phyloP scores from a whole-genome alignment of 2,888 invertebrate species.

The Temnothorax rugatulus region DNA sequence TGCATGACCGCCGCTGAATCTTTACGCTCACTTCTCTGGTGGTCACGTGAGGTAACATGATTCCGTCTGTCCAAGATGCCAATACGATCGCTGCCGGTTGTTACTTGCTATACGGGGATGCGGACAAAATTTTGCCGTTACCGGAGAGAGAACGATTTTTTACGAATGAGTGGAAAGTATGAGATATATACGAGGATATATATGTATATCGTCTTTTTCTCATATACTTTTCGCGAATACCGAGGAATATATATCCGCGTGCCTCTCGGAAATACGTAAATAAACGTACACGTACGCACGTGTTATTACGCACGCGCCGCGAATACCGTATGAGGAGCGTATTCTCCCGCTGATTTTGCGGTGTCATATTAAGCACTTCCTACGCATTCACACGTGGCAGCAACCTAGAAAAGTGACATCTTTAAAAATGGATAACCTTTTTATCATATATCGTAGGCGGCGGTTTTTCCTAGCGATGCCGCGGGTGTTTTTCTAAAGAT shows the following conservation, averaged over 20 bases:
- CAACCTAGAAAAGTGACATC: conserved; percentile 6
- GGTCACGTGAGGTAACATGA: conserved; percentile 4
- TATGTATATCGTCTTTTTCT: not conserved
- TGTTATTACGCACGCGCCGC: not conserved
- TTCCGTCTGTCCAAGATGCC: not conserved
- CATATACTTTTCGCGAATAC: not conserved
- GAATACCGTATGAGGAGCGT: conserved; percentile 18
- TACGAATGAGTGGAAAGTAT: not conserved
- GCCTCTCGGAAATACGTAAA: not conserved
- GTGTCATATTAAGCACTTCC: conserved; percentile 18
- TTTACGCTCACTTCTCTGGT: conserved; percentile 2
- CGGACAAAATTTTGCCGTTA: not conserved
- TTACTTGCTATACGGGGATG: no score
- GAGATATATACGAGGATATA: no score
- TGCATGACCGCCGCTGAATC: conserved; percentile 47
- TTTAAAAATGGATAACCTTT: conserved; percentile 33
- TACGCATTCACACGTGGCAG: conserved; percentile 1
- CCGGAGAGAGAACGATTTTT: not conserved
- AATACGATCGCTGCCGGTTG: not conserved
- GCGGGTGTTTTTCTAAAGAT: conserved; percentile 24
- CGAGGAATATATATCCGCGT: not conserved
- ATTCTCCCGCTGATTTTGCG: conserved; percentile 17
- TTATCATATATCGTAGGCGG: conserved; percentile 2
- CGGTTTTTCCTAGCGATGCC: conserved; percentile 14
- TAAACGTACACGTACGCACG: not conserved